These are phyloP conservation scores for Thecophora atra DNA, from an alignment of 2,888 invertebrate species.

Conservation along the genomic window DNA sequence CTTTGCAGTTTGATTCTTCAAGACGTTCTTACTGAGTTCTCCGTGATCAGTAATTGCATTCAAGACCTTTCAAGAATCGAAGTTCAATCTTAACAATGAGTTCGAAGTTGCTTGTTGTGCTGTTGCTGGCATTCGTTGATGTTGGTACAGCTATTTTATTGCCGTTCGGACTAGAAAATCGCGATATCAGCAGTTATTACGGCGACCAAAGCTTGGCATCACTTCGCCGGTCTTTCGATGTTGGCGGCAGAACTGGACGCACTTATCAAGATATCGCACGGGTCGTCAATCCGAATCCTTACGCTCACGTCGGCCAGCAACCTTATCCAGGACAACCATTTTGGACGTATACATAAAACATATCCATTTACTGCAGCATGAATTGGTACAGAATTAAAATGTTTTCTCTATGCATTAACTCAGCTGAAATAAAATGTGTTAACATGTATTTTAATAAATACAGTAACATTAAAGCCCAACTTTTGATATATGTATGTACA, in stretches of 20 bases:
- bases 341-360: constrained; percentile 60
- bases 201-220: background rate
- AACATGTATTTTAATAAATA: background rate
- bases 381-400: too few relatives aligned
- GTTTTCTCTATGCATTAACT: too few relatives aligned
- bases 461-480: too few relatives aligned
- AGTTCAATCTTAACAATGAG: constrained; percentile 3
- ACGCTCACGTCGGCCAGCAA: constrained; percentile 66
- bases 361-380: background rate
- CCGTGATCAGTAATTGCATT: background rate
- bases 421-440: background rate
- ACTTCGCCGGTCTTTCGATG: background rate
- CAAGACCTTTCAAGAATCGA: background rate
- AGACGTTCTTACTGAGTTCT: background rate
- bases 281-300: constrained; percentile 72
- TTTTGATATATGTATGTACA: too few relatives aligned
- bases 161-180: background rate
- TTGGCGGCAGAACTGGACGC: constrained; percentile 58
- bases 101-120: background rate
- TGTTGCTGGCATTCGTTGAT: constrained; percentile 6
- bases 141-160: background rate
- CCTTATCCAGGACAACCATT: constrained; percentile 71
- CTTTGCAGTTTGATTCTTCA: background rate
- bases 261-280: constrained; percentile 77
- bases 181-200: constrained; percentile 6